Conservation (phyloP, 1,140 invertebrate genomes). For the Aphelinus atriplicis region DNA sequence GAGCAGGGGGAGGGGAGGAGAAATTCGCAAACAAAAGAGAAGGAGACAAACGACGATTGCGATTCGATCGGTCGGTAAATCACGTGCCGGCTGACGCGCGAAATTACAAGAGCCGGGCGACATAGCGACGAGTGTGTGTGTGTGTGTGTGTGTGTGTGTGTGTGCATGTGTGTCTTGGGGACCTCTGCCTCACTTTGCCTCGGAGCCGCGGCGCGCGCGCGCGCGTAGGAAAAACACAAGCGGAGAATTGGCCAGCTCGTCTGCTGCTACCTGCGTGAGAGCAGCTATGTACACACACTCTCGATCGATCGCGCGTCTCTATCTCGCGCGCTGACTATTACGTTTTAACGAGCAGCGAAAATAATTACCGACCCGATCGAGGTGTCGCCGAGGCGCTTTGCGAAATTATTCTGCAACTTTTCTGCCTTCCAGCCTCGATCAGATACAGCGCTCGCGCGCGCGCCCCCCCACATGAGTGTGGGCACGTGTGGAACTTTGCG, state of each 20-base stretch:
- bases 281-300: not conserved
- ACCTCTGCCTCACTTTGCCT: not conserved
- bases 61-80: slow-evolving; percentile 40
- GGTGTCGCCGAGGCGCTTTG: slow-evolving; percentile 29
- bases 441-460: not conserved
- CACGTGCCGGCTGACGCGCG: slow-evolving; percentile 15
- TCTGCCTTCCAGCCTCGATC: not conserved
- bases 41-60: slow-evolving; percentile 23
- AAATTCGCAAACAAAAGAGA: not conserved
- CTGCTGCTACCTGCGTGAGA: not conserved
- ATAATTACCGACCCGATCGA: slow-evolving; percentile 50
- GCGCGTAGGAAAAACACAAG: slow-evolving; percentile 19
- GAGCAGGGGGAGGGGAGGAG: not conserved
- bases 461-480: too few relatives aligned
- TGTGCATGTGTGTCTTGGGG: too few relatives aligned
- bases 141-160: too few relatives aligned
- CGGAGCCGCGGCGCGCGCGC: not conserved
- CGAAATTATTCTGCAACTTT: slow-evolving; percentile 48
- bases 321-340: slow-evolving; percentile 34
- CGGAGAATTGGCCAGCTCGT: slow-evolving; percentile 20
- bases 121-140: slow-evolving; percentile 12
- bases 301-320: slow-evolving; percentile 24
- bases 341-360: slow-evolving; percentile 47
- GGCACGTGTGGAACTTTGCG: too few relatives aligned
- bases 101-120: slow-evolving; percentile 29